These are phyloP conservation scores for Meganola albula DNA, from an alignment of 2,888 invertebrate species.

Conservation along the genomic window DNA sequence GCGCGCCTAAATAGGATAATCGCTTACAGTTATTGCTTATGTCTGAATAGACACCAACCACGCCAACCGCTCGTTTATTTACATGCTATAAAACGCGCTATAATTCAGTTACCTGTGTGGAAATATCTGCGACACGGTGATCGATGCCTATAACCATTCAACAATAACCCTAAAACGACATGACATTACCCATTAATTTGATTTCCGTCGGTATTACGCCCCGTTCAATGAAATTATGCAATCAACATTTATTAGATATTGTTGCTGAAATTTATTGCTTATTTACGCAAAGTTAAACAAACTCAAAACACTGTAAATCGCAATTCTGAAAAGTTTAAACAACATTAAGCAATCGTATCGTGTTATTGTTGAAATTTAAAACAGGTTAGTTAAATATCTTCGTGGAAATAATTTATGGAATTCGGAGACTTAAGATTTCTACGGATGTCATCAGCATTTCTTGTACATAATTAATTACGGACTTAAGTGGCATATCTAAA, in stretches of 20 bases:
- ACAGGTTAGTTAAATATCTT: neutral
- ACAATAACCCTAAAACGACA: conserved; percentile 21
- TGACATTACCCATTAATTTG: conserved; percentile 16
- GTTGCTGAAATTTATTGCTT: conserved; percentile 11
- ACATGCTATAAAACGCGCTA: conserved; percentile 49
- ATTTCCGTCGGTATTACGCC: conserved; percentile 8
- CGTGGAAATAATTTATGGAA: neutral
- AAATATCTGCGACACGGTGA: conserved; percentile 45
- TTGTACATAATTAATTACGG: conserved; percentile 14
- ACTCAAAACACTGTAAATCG: conserved; percentile 10
- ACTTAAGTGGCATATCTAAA: conserved; percentile 12
- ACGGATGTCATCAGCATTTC: neutral
- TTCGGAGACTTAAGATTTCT: neutral
- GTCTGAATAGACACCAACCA: conserved; percentile 69
- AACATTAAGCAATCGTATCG: conserved; percentile 1
- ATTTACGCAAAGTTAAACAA: conserved; percentile 10
- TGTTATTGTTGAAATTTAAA: neutral
- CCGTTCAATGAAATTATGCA: conserved; percentile 6
- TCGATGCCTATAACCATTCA: conserved; percentile 31
- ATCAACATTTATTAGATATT: conserved; percentile 12
- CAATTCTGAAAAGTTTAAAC: conserved; percentile 6
- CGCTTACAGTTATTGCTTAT: conserved; percentile 64
- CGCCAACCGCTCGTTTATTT: conserved; percentile 73
- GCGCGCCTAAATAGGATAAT: conserved; percentile 66
- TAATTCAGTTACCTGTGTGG: conserved; percentile 55